Percentiles rank a stretch among this genome's conserved stretches.
Conservation (phyloP, 2,113 vertebrate genomes). For the Alexandromys fortis region DNA sequence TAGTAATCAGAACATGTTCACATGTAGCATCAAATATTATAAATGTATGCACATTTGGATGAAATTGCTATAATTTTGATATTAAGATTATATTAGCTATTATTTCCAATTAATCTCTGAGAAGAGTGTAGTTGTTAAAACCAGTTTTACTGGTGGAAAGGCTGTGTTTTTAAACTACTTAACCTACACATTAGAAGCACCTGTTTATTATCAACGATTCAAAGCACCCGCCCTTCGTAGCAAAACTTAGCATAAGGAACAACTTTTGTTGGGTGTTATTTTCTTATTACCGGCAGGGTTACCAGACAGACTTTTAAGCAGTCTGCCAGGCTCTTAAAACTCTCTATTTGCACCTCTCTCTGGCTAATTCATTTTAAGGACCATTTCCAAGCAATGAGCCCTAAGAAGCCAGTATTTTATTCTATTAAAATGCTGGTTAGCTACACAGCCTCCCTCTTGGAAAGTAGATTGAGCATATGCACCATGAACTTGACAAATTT, state of each 20-base stretch:
- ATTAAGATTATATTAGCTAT: neutral
- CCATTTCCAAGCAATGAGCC: neutral
- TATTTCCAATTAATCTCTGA: conserved; percentile 30
- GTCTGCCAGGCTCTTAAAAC: neutral
- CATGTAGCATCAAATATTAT: neutral
- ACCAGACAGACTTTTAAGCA: neutral
- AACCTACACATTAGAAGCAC: neutral
- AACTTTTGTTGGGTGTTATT: neutral
- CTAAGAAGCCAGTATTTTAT: conserved; percentile 38
- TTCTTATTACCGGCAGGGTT: neutral
- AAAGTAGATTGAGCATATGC: neutral
- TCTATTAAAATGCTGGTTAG: neutral
- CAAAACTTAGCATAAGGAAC: neutral
- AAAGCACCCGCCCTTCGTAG: neutral
- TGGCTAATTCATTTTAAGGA: neutral
- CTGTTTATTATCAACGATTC: neutral
- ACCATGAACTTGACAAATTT: neutral
- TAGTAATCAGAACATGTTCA: neutral
- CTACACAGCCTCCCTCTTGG: neutral
- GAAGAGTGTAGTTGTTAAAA: neutral
- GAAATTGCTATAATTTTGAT: neutral
- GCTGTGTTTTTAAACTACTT: conserved; percentile 1
- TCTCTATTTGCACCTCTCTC: neutral
- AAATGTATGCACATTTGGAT: neutral
- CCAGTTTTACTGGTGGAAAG: neutral